These are phyloP conservation scores for Synergus umbraculus DNA, from an alignment of 2,888 invertebrate species.

Conservation along the genomic window DNA sequence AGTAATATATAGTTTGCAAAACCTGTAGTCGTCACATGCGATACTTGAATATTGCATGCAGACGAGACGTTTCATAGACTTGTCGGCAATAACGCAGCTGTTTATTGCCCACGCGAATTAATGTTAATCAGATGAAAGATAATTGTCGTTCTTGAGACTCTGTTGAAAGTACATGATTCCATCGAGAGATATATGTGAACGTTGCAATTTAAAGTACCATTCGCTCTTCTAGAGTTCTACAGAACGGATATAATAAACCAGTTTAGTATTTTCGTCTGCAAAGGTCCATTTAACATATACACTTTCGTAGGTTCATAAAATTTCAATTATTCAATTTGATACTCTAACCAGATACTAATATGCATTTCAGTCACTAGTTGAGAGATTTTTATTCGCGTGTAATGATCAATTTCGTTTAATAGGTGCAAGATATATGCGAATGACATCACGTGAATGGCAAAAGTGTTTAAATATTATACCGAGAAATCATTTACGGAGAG, in stretches of 20 bases:
- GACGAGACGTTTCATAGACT: constrained; percentile 62
- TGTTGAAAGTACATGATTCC: constrained; percentile 30
- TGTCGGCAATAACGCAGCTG: constrained; percentile 70
- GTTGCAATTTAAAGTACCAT: constrained; percentile 34
- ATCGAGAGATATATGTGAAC: constrained; percentile 27
- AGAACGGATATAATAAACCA: constrained; percentile 35
- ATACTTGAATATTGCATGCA: constrained; percentile 41
- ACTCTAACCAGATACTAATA: constrained; percentile 6
- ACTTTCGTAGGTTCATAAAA: constrained; percentile 17
- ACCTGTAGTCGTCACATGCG: constrained; percentile 33
- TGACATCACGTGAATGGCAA: neutral
- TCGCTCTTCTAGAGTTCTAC: constrained; percentile 24
- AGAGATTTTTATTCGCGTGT: constrained; percentile 19
- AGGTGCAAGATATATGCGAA: neutral
- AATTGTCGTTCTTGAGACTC: constrained; percentile 34
- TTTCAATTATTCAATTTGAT: constrained; percentile 29
- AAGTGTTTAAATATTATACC: neutral
- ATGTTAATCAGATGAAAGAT: constrained; percentile 51
- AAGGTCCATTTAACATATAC: neutral
- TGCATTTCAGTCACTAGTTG: constrained; percentile 42
- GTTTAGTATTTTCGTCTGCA: constrained; percentile 35
- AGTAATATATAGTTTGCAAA: constrained; percentile 31
- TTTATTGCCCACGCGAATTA: constrained; percentile 71
- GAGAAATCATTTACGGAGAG: neutral
- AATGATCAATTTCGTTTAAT: neutral